These are phyloP conservation scores for Epizoanthus stellaris DNA, from an alignment of 92 coral and sea anemone species.

Conservation along the genomic window DNA sequence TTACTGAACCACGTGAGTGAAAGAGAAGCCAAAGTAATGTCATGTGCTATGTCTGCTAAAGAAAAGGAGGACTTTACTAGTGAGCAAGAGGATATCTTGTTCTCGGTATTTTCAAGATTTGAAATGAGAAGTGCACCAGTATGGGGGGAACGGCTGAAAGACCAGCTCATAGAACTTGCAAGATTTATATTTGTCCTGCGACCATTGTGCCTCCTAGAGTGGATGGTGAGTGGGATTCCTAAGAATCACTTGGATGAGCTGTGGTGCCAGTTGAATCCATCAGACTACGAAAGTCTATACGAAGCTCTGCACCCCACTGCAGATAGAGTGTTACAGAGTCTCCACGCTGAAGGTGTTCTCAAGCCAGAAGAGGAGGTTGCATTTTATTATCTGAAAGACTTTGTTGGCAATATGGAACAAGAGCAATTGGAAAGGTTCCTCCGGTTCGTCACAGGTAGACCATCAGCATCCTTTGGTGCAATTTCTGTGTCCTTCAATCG, in stretches of 20 bases:
- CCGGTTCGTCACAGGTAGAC: slow-evolving; percentile 30
- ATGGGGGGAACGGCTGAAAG: slow-evolving; percentile 27
- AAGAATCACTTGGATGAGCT: slow-evolving; percentile 47
- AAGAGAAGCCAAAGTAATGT: slow-evolving; percentile 39
- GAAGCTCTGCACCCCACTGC: slow-evolving; percentile 37
- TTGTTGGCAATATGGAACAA: neutral
- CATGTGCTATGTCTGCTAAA: slow-evolving; percentile 32
- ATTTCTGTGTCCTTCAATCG: slow-evolving; percentile 27
- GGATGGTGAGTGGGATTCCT: slow-evolving; percentile 47
- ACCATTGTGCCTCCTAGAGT: slow-evolving; percentile 34
- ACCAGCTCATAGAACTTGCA: slow-evolving; percentile 38
- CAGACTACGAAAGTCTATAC: slow-evolving; percentile 44
- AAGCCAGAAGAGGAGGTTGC: slow-evolving; percentile 44
- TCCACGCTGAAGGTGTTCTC: slow-evolving; percentile 30
- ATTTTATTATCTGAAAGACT: slow-evolving; percentile 50
- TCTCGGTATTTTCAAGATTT: slow-evolving; percentile 26
- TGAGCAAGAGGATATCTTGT: slow-evolving; percentile 51
- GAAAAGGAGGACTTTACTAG: slow-evolving; percentile 29
- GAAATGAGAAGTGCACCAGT: slow-evolving; percentile 24
- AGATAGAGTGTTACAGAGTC: slow-evolving; percentile 42
- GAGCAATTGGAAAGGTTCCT: slow-evolving; percentile 38
- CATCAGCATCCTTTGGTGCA: slow-evolving; percentile 12
- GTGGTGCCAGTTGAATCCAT: slow-evolving; percentile 36
- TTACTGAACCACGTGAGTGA: slow-evolving; percentile 9
- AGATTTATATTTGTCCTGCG: slow-evolving; percentile 28